phyloP scores from a whole-genome alignment of 2,113 vertebrate species.

The Spea multiplicata region DNA sequence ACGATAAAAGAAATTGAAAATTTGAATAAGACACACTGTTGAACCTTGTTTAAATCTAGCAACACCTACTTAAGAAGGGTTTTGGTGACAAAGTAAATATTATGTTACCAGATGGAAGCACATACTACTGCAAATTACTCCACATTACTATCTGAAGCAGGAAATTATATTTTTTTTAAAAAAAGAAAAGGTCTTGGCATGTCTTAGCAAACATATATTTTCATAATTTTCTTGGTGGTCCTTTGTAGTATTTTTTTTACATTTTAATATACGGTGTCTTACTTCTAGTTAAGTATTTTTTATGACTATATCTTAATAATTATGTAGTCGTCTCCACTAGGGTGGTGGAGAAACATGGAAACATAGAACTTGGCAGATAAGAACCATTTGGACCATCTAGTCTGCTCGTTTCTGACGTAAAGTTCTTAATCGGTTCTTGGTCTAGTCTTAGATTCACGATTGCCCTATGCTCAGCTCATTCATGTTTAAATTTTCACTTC shows the following conservation, averaged over 20 bases:
- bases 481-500: no score
- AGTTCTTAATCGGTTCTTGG: no score
- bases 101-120: constrained; percentile 16
- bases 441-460: no score
- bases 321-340: no score
- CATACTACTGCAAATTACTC: constrained; percentile 3
- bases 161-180: constrained; percentile 13
- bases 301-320: no score
- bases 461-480: no score
- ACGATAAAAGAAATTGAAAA: background rate
- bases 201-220: constrained; percentile 5
- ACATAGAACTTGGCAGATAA: no score
- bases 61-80: constrained; percentile 16
- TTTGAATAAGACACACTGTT: constrained; percentile 3
- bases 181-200: constrained; percentile 1
- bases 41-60: constrained; percentile 25
- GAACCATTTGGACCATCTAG: no score
- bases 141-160: background rate
- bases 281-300: no score
- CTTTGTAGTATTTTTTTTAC: background rate
- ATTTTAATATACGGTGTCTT: no score
- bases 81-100: constrained; percentile 27
- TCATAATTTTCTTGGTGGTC: constrained; percentile 4
- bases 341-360: no score
- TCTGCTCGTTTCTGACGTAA: no score